Evolutionary conservation across 2,888 invertebrate species (phyloP).

Genomic region (Atherix ibis): DNA sequence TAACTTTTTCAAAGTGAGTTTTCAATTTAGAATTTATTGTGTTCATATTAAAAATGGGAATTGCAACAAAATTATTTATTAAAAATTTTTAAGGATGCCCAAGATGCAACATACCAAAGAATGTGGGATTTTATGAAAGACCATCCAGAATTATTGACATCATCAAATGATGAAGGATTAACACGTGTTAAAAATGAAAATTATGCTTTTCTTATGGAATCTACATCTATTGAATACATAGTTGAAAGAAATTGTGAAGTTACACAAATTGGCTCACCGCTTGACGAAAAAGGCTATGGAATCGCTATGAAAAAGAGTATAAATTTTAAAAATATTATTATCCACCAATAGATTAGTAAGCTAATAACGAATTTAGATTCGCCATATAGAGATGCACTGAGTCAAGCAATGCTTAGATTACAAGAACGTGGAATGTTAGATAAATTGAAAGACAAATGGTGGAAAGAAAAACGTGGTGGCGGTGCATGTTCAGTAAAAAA

Average conservation of each 20-base stretch:
- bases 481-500: constrained; percentile 49
- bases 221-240: constrained; percentile 58
- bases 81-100: constrained; percentile 48
- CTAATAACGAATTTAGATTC: constrained; percentile 24
- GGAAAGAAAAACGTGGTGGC: constrained; percentile 69
- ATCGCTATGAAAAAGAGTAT: constrained; percentile 54
- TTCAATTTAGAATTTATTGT: no score
- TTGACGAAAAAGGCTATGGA: constrained; percentile 60
- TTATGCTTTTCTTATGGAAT: constrained; percentile 70
- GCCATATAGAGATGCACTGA: constrained; percentile 55
- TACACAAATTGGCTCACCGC: constrained; percentile 40
- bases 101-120: constrained; percentile 57
- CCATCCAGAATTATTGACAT: constrained; percentile 40
- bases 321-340: background rate
- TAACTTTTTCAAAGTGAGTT: constrained; percentile 72
- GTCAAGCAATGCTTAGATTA: constrained; percentile 64
- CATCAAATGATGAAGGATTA: constrained; percentile 41
- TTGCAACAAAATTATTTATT: no score
- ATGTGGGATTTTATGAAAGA: constrained; percentile 67
- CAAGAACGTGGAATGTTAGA: constrained; percentile 71
- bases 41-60: no score
- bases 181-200: constrained; percentile 33
- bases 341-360: no score
- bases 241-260: constrained; percentile 50
- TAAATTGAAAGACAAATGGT: constrained; percentile 73